Evolutionary conservation across 2,797 vertebrate genomes (phyloP), one percentile per base, ranked within the genome.

Genomic region (Anableps anableps): DNA sequence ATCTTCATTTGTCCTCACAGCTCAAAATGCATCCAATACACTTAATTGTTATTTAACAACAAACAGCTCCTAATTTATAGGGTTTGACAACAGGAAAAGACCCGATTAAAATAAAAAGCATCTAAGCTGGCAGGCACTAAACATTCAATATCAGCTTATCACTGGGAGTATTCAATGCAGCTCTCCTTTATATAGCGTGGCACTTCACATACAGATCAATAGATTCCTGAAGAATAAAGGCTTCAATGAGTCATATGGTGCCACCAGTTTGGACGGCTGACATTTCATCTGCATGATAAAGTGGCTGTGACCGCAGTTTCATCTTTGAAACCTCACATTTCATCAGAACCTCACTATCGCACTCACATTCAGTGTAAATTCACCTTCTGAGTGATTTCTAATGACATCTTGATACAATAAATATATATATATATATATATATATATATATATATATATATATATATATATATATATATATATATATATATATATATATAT

Each of bases 161-260:
- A 60, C 38, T 71, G n/a, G 8, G 17, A 26, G 36, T 36, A 11
- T 17, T 8, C 45, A 55, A 70, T 72, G 47, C 81, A 45, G 48
- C 45, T 71, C 83, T 74, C 66, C 70, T 78, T 23, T 7, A 41
- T 41, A 55, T 47, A 47, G 43, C 72, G 50, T 16, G 64, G 72
- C 29, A 76, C 74, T 87, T 82, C 88, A 72, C 86, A 90, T 84
- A 83, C 48, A 1, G 62, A 91, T 93, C 90, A 86, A 90, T 89
- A 82, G 79, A 73, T 77, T 80, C 74, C 77, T 77, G 76, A 77
- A 82, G 66, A 89, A 79, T 77, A 83, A 77, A 71, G 81, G 48
- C 72, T 78, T 43, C 47, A 45, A 31, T 90, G 82, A 94, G 82
- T 90, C 82, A 89, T 80, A 47, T 58, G 76, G 14, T 26, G 75